phyloP scores from a whole-genome alignment of 2,888 invertebrate species.

The Agriopis leucophaearia region DNA sequence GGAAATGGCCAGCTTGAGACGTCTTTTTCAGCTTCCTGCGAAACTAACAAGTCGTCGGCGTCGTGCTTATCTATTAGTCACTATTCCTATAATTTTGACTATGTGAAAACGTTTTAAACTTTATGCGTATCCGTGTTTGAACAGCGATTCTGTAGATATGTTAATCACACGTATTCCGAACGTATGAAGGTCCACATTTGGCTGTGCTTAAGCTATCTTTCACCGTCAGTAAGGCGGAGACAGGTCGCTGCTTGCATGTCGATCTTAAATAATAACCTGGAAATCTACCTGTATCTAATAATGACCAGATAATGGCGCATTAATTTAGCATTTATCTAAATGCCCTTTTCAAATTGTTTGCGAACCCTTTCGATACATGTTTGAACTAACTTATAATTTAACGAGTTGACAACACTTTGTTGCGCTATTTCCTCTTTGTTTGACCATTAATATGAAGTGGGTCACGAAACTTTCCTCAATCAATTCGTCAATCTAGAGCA shows the following conservation, averaged over 20 bases:
- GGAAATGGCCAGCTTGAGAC: neutral
- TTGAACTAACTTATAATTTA: too few relatives aligned
- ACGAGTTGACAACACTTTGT: constrained; percentile 9
- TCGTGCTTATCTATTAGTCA: constrained; percentile 11
- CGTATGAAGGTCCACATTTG: constrained; percentile 33
- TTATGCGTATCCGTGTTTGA: constrained; percentile 11
- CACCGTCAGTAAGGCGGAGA: neutral
- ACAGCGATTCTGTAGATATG: constrained; percentile 46
- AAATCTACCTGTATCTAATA: constrained; percentile 6
- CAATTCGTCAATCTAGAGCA: constrained; percentile 17
- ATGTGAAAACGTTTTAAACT: constrained; percentile 22
- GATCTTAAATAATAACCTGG: constrained; percentile 20
- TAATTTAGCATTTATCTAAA: constrained; percentile 7
- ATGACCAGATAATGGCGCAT: neutral
- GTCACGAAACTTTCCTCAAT: constrained; percentile 33
- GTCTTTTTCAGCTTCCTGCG: neutral
- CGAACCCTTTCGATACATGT: constrained; percentile 17
- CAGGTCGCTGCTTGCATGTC: constrained; percentile 2
- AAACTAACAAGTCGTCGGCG: constrained; percentile 4
- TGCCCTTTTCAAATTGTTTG: constrained; percentile 22
- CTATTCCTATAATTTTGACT: constrained; percentile 22
- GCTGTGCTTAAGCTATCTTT: constrained; percentile 23
- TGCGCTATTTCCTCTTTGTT: constrained; percentile 25
- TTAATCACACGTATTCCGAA: constrained; percentile 46
- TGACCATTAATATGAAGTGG: constrained; percentile 33